These are phyloP conservation scores for Phaenicophaeus curvirostris DNA, from an alignment of 2,797 vertebrate species.

Conservation along the genomic window DNA sequence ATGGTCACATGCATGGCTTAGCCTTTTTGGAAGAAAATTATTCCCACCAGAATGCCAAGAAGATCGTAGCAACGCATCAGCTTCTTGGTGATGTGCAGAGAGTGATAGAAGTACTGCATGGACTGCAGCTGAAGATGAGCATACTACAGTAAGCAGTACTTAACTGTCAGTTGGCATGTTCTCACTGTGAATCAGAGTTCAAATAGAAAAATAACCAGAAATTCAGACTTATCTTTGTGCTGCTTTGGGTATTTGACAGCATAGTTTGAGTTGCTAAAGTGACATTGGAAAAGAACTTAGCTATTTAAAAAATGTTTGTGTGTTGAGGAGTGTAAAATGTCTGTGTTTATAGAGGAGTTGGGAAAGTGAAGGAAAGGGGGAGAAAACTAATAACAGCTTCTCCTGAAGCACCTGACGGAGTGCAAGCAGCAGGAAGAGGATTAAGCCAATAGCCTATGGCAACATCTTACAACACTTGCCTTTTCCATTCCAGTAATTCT, in stretches of 20 bases:
- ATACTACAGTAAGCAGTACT: conserved; percentile 85
- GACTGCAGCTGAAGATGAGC: conserved; percentile 94
- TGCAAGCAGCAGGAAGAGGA: background rate
- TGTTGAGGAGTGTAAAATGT: background rate
- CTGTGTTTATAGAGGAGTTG: background rate
- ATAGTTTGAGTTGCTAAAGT: background rate
- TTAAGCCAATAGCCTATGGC: fast-evolving
- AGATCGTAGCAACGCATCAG: conserved; percentile 89
- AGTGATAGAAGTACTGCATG: conserved; percentile 89
- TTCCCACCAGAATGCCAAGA: conserved; percentile 91
- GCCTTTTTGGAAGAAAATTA: conserved; percentile 94
- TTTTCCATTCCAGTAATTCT: background rate
- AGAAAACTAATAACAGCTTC: background rate
- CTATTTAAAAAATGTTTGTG: background rate
- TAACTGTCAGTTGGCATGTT: background rate
- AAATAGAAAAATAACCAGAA: background rate
- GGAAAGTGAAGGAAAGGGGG: background rate
- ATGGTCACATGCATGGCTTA: conserved; percentile 93
- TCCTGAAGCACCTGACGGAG: background rate
- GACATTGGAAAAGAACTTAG: background rate
- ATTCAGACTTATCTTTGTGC: background rate
- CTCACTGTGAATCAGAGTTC: background rate
- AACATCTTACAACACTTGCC: background rate
- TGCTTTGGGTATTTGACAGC: background rate
- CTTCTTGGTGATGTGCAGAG: conserved; percentile 90